Evolutionary conservation across 2,888 invertebrate genomes (phyloP), one percentile per base, ranked within the genome.

Genomic region (Cartodere bifasciata): DNA sequence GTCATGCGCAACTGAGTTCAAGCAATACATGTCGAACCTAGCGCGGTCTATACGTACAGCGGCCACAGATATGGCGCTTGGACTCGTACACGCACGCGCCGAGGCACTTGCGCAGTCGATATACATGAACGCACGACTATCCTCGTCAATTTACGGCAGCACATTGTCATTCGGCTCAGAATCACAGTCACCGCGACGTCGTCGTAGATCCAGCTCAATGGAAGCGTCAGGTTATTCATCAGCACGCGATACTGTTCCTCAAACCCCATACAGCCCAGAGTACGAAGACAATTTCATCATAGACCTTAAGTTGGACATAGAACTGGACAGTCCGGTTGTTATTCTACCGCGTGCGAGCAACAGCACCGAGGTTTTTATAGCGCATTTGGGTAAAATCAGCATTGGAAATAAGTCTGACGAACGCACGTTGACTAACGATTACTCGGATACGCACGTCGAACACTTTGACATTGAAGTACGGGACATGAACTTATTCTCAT

Each of bases 41-140:
- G 87, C 88, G 9, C 70, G 78, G 31, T 85, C 88, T 29, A 80
- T 94, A 45, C 80, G 82, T 42, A 77, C 81, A 31, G 92, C 91
- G 31, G 94, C 94, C 17, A 83, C 88, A 0, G 91, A 92, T 61
- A 86, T 94, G 75, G 94, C 94, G 13, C 73, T 85, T 36, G 88
- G 86, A 1, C 69, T 94, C 34, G 85, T 86, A 3, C 80, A 83
- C 43, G 75, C 81, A 13, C 72, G 72, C 31, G 57, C 65, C 1
- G 72, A 74, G 46, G 64, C 67, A 4, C 46, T 75, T 31, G 63
- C 64, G 1, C 73, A 74, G 41, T 63, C 67, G 2, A 46, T 74
- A 31, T 72, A 69, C 47, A 60, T 65, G 47, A 72, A 68, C 48
- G 67, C 69, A 29, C 60, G 68, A 35, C 48, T 70, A 16, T 64